Base-by-base conservation (phyloP, 2,113 vertebrate genomes). In the Aphelocoma coerulescens region DNA sequence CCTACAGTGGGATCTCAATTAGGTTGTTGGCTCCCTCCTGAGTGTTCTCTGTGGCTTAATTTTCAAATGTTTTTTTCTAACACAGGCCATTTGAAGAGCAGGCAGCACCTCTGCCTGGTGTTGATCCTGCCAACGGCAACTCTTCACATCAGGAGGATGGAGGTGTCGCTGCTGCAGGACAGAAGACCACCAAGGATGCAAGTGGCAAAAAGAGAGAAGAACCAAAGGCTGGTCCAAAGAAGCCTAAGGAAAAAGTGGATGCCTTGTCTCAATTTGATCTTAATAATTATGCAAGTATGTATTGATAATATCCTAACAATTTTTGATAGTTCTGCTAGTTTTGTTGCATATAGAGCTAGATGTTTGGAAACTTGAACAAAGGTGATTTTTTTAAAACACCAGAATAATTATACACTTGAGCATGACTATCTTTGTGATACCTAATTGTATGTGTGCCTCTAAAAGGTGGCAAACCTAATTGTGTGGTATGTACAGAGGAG, bases 251-350 rank as follows among this genome's bases (percentile, higher is more conserved):
- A 95, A 99, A 99, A 97, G 98, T 98, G 87, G 99, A 99, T 84
- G 99, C 99, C 3, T 98, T 99, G 28, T 99, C 99, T 76, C 99
- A 99, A 87, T 99, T 99, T 97, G 99, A 99, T 96, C 99, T 99
- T 82, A 99, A 99, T 97, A 99, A 99, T 97, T 99, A 99, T 49
- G 99, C 99, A 97, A 99, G 99, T 99, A 97, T 95, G 99, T 97
- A 59, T n/a, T 78, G 51, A 16, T 91, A 68, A 61, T 48, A 39
- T 35, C 12, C 32, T 96, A 77, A 74, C 30, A 33, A 48, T 35
- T 88, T 75, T 71, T 88, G 10, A 32, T 85, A 49, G 74, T 80
- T 61, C 6, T 84, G 20, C 33, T 88, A 88, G 61, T 10, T 57
- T 84, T 90, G 10, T 44, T 94, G 41, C 11, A 28, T 87, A 2